Evolutionary conservation across 2,113 vertebrate species (phyloP).

Genomic region (Phyllostomus hastatus): DNA sequence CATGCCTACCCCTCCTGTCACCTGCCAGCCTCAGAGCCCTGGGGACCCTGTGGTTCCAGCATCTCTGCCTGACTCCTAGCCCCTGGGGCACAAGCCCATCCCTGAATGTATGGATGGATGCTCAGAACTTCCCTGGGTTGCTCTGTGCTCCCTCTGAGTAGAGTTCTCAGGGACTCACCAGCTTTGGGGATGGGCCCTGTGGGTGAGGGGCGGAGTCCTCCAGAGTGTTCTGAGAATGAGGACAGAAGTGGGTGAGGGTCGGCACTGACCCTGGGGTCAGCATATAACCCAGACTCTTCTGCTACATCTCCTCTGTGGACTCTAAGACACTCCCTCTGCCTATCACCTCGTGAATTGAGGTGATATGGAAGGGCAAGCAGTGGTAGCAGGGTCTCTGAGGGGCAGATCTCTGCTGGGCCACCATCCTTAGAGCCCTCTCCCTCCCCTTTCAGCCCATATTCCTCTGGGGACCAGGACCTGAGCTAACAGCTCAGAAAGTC

Average conservation of each 20-base stretch:
- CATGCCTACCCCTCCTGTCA: neutral
- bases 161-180: neutral
- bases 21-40: neutral
- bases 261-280: no score
- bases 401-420: neutral
- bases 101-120: neutral
- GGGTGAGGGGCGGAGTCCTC: accelerated
- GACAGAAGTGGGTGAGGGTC: neutral
- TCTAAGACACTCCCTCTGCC: neutral
- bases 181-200: accelerated
- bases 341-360: neutral
- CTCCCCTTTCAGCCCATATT: no score
- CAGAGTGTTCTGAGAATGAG: neutral
- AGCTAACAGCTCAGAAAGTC: neutral
- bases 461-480: no score
- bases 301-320: neutral
- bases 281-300: neutral
- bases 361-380: no score
- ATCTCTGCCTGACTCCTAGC: no score
- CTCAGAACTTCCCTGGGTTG: neutral
- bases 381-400: neutral
- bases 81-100: no score
- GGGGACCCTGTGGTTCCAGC: neutral
- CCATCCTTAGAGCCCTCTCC: no score
- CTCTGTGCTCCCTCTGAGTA: neutral